Evolutionary conservation across 2,888 invertebrate species (phyloP), one percentile per base, ranked within the genome.

Genomic region (Nebria salina): DNA sequence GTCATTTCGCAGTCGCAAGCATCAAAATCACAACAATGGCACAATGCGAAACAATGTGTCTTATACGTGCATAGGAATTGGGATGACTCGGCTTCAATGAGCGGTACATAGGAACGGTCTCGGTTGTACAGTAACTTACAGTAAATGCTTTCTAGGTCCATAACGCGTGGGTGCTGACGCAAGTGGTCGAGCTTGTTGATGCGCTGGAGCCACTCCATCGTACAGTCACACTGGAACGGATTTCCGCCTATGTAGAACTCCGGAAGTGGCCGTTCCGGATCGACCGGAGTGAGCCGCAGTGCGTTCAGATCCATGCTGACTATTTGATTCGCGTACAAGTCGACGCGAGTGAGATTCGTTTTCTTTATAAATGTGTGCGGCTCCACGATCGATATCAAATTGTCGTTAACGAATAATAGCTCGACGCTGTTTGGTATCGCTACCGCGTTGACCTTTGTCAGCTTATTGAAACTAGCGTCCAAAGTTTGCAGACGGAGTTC

Each of bases 1-100:
- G 96, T 97, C 96, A 97, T 97, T 91, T 97, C 96, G 91, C 98
- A 98, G 90, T 98, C 98, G 90, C 98, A 98, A 77, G 97, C 97
- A 89, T 97, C 97, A 89, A 97, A 98, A 89, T 97, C 97, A 90
- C 98, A 98, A 90, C 98, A 98, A 88, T 97, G 96, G 87, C 98
- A 98, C 83, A 97, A 91, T 13, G 97, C 95, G 89, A 97, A 97
- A 90, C 98, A 98, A 89, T 97, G 97, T 66, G 95, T 95, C 89
- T 95, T 95, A 90, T 98, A 98, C 83, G 95, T 94, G 91, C 97
- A 98, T 85, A 97, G 92, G 90, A 98, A 97, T 89, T 97, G 96
- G 77, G 95, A 95, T 0, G 96, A 94, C 87, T 96, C 95, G 54
- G 96, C 96, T 87, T 96, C 95, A 34, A 96, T 92, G 82, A 97